Conservation (phyloP, 2,888 invertebrate genomes). For the Brachypterus glaber region DNA sequence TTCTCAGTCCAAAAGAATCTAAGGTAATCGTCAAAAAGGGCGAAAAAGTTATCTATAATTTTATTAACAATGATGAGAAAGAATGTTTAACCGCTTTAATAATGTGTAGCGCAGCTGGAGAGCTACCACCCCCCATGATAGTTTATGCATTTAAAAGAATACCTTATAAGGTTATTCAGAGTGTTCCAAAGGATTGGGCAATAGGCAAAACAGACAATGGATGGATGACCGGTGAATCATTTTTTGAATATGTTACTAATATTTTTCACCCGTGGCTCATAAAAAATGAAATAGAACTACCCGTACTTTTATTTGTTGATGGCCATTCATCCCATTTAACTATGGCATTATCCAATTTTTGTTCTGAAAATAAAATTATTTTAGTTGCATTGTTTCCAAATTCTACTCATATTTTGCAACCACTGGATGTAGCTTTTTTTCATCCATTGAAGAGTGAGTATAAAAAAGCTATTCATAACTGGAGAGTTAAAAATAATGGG, state of each 20-base stretch:
- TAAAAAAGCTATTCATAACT: conserved; percentile 25
- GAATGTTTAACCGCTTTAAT: conserved; percentile 21
- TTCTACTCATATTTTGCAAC: conserved; percentile 35
- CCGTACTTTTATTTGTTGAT: conserved; percentile 36
- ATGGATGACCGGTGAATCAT: conserved; percentile 37
- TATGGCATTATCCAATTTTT: conserved; percentile 34
- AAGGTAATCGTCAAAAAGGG: too few relatives aligned
- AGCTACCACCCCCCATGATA: conserved; percentile 7
- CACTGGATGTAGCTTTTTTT: conserved; percentile 35
- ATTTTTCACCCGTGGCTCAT: conserved; percentile 34
- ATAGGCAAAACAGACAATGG: conserved; percentile 36
- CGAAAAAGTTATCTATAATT: too few relatives aligned
- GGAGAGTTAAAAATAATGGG: conserved; percentile 22
- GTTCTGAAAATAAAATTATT: conserved; percentile 31
- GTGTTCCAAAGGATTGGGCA: conserved; percentile 31
- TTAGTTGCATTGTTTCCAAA: conserved; percentile 33
- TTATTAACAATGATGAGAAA: too few relatives aligned
- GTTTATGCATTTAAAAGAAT: conserved; percentile 20
- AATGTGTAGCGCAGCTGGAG: conserved; percentile 20
- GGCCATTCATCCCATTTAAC: conserved; percentile 35
- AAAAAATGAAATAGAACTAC: conserved; percentile 29
- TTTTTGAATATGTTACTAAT: conserved; percentile 35
- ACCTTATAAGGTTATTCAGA: conserved; percentile 20
- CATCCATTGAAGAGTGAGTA: conserved; percentile 29
- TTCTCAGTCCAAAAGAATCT: too few relatives aligned